A percentile compares a stretch with the other conserved stretches of the same genome.
Evolutionary conservation across 2,888 invertebrate genomes (phyloP).

Genomic region (Nebria salina): DNA sequence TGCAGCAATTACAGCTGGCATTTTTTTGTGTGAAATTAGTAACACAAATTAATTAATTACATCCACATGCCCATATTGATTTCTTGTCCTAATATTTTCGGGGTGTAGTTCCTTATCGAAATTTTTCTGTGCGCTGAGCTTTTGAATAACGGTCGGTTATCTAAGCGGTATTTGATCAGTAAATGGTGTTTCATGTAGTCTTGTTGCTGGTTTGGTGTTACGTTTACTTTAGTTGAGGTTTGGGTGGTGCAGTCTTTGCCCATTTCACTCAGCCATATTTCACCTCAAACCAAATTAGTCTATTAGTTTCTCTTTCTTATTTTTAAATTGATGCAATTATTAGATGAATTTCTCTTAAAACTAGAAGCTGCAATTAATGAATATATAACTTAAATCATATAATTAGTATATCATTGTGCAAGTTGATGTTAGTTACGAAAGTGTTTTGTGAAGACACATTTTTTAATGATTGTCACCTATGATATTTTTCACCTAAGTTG

Average conservation of each 20-base stretch:
- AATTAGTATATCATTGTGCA: too few relatives aligned
- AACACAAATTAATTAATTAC: constrained; percentile 58
- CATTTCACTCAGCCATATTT: constrained; percentile 64
- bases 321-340: too few relatives aligned
- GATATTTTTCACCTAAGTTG: too few relatives aligned
- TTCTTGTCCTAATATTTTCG: constrained; percentile 73
- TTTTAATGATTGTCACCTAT: too few relatives aligned
- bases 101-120: constrained; percentile 76
- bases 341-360: too few relatives aligned
- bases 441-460: too few relatives aligned
- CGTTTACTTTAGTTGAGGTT: constrained; percentile 45
- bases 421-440: too few relatives aligned
- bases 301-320: background rate
- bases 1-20: constrained; percentile 63
- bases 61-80: constrained; percentile 74
- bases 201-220: constrained; percentile 46
- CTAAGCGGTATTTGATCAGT: constrained; percentile 67
- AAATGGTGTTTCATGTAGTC: constrained; percentile 66
- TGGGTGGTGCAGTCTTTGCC: constrained; percentile 63
- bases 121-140: constrained; percentile 65
- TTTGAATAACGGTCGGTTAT: constrained; percentile 57
- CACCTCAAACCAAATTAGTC: constrained; percentile 55
- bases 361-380: too few relatives aligned
- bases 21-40: constrained; percentile 51
- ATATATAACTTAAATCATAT: too few relatives aligned